phyloP scores from a whole-genome alignment of 2,888 invertebrate genomes.

The Campoletis raptor region DNA sequence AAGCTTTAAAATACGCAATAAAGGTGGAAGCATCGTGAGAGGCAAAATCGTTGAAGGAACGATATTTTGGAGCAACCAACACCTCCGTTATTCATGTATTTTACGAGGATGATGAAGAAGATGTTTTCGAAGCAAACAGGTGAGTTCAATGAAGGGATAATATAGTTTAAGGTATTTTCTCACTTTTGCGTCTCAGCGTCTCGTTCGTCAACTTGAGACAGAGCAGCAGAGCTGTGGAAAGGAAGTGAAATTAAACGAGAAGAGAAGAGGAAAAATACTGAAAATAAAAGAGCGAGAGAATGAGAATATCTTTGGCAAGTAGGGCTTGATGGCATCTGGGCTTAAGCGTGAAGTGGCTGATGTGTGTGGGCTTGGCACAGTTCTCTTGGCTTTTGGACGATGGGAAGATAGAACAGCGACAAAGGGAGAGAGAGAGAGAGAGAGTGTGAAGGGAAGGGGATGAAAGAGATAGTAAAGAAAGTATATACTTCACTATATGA shows the following conservation, averaged over 20 bases:
- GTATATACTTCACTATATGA: conserved; percentile 8
- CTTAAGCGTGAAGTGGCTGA: conserved; percentile 72
- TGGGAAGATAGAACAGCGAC: conserved; percentile 29
- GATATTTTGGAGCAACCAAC: neutral
- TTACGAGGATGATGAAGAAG: conserved; percentile 21
- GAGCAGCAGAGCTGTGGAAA: neutral
- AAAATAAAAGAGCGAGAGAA: conserved; percentile 21
- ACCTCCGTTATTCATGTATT: neutral
- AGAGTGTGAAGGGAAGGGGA: conserved; percentile 6
- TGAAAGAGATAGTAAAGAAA: conserved; percentile 19
- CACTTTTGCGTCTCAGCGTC: neutral
- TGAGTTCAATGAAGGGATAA: conserved; percentile 20
- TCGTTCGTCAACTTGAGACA: neutral
- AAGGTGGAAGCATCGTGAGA: neutral
- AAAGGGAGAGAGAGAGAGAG: conserved; percentile 16
- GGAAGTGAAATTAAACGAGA: neutral
- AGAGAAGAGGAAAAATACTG: neutral
- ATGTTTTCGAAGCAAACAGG: conserved; percentile 17
- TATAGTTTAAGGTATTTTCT: conserved; percentile 21
- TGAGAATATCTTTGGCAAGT: conserved; percentile 78
- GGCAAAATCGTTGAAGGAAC: neutral
- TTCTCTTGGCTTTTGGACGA: conserved; percentile 59
- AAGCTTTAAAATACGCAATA: neutral
- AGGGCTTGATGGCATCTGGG: conserved; percentile 76
- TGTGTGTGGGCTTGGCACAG: conserved; percentile 53